Conservation (phyloP, 1,140 invertebrate species). For the Apocrypta bakeri region DNA sequence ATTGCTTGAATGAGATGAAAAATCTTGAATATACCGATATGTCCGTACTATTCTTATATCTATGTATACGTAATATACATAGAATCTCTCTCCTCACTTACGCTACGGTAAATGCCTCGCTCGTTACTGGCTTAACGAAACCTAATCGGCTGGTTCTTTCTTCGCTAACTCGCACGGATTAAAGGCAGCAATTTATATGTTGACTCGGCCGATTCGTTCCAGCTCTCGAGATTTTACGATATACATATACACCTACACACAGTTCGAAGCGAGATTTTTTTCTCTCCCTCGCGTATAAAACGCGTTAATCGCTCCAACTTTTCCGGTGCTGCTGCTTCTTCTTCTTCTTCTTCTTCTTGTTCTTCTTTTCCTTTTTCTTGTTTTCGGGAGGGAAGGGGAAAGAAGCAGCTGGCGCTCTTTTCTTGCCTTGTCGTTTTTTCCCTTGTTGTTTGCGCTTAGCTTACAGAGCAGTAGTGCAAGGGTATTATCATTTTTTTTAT, state of each 20-base stretch:
- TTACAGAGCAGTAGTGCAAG: background rate
- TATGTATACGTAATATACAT: background rate
- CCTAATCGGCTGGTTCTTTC: conserved; percentile 45
- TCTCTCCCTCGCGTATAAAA: background rate
- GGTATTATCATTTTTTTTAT: background rate
- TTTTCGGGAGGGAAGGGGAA: background rate
- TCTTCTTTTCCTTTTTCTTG: background rate
- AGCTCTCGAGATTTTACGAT: conserved; percentile 8
- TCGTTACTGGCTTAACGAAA: conserved; percentile 46
- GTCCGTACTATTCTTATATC: too few species aligned
- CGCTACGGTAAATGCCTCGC: conserved; percentile 7
- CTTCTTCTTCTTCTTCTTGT: background rate
- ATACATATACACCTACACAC: background rate
- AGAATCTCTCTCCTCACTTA: too few species aligned
- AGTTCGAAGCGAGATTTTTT: background rate
- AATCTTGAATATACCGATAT: too few species aligned
- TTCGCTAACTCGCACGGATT: conserved; percentile 44
- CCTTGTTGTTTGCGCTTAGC: background rate
- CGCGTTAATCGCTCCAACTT: background rate
- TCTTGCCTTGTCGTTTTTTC: background rate
- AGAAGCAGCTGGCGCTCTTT: background rate
- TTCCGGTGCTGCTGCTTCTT: background rate
- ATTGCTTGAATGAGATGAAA: too few species aligned
- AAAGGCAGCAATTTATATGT: conserved; percentile 44
- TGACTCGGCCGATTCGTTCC: conserved; percentile 17